Evolutionary conservation across 1,140 invertebrate species (phyloP), one percentile per base, ranked within the genome.

Genomic region (Drosophila lacteicornis): DNA sequence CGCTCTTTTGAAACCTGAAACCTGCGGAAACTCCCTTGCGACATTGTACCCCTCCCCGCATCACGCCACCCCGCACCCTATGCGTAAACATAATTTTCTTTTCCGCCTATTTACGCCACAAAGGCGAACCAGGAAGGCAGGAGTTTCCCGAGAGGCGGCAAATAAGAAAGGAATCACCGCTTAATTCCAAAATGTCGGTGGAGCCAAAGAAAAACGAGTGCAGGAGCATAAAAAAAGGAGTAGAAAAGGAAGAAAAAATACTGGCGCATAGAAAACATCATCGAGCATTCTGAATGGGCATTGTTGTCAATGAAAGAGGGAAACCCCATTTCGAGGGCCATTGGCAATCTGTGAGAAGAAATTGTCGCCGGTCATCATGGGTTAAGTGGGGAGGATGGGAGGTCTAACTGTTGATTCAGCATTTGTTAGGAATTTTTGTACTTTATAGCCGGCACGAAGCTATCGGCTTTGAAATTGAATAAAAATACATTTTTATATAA

Each of bases 81-180:
- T 87, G 77, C 83, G 83, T 75, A 90, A 90, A 90, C 85, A 90
- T 90, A 90, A 90, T 90, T 90, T 90, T 90, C 85, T 90, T 90
- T 90, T 90, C 85, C 85, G 85, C 85, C 85, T 80, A 90, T 90
- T 90, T 90, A 70, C 62, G 70, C 62, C 86, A 85, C 77, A 87
- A 87, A 87, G 80, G 51, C 84, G 55, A 56, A 33, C 43, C 80
- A 67, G 69, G 66, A 76, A 67, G 56, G 13, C 17, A 38, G 43
- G 25, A 57, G 22, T 40, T 17, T 19, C 17, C 49, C 25, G 42
- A 55, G 50, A 38, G 56, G 53, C 75, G 66, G 75, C 59, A 79
- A 78, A 79, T 79, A 79, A 79, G 43, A 77, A 79, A 75, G 66
- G 59, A 68, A 78, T 80, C 58, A 63, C 63, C 75, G 67, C 76